A percentile compares a stretch with the other conserved stretches of the same genome.
Evolutionary conservation across 2,888 invertebrate species (phyloP).

Genomic region (Pteria penguin): DNA sequence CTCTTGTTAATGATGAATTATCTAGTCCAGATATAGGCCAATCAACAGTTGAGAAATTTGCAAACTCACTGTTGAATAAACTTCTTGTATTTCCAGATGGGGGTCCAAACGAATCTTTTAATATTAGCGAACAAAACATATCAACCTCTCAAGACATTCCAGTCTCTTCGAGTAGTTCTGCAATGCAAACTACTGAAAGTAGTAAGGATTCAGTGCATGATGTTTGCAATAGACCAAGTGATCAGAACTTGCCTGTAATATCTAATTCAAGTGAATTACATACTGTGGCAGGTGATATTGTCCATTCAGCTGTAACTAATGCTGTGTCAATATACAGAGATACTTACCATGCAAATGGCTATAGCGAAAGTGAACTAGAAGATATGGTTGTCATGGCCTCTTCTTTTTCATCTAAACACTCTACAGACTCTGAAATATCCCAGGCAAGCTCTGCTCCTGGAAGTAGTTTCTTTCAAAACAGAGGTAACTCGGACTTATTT

Average conservation of each 20-base stretch:
- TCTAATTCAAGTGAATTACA: background rate
- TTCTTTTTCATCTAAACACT: background rate
- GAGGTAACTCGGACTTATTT: background rate
- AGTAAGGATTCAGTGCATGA: background rate
- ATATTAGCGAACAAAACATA: no score
- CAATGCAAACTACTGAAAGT: background rate
- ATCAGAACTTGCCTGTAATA: background rate
- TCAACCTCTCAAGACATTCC: no score
- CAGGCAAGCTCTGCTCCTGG: background rate
- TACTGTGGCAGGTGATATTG: background rate
- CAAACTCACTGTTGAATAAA: conserved; percentile 46
- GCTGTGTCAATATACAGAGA: background rate
- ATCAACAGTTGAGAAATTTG: conserved; percentile 45
- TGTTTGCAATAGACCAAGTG: background rate
- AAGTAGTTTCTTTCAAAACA: background rate
- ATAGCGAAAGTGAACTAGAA: background rate
- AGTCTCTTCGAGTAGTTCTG: background rate
- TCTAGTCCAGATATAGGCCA: conserved; percentile 13
- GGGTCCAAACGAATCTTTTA: background rate
- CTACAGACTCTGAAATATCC: background rate
- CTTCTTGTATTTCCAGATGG: conserved; percentile 12
- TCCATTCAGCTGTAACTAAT: background rate
- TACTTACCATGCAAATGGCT: background rate
- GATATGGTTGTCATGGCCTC: background rate
- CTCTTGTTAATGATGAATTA: background rate